A percentile compares a stretch with the other conserved stretches of the same genome.
phyloP scores from a whole-genome alignment of 2,113 vertebrate species.

The Dermatemys mawii region DNA sequence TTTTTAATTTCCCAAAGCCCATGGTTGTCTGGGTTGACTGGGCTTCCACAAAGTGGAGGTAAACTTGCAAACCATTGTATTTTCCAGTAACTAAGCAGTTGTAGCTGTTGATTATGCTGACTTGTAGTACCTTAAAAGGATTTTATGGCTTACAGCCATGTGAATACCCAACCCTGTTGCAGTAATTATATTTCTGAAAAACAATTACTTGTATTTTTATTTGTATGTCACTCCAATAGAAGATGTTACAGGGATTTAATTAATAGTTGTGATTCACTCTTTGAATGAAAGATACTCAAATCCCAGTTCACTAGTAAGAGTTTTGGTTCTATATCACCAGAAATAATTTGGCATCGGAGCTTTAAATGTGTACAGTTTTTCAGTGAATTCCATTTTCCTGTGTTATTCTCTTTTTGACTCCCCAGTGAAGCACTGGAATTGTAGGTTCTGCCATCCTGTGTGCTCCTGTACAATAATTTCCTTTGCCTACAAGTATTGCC shows the following conservation, averaged over 20 bases:
- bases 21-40: background rate
- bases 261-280: too few species aligned
- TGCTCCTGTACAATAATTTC: conserved; percentile 53
- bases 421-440: conserved; percentile 48
- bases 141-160: background rate
- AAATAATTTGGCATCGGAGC: background rate
- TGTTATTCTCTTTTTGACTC: conserved; percentile 31
- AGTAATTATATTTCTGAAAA: background rate
- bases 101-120: background rate
- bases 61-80: background rate
- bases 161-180: background rate
- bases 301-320: too few species aligned
- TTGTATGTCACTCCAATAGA: background rate
- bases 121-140: background rate
- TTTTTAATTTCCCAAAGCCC: too few species aligned
- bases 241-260: too few species aligned
- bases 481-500: conserved; percentile 40
- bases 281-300: too few species aligned
- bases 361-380: conserved; percentile 1
- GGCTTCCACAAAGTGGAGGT: background rate
- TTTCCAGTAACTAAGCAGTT: background rate
- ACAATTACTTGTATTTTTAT: background rate
- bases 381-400: background rate
- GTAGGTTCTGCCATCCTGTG: background rate
- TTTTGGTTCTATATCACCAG: accelerated